Percentiles rank a stretch among this genome's conserved stretches.
phyloP scores from a whole-genome alignment of 2,113 vertebrate species.

The Tinamus guttatus region DNA sequence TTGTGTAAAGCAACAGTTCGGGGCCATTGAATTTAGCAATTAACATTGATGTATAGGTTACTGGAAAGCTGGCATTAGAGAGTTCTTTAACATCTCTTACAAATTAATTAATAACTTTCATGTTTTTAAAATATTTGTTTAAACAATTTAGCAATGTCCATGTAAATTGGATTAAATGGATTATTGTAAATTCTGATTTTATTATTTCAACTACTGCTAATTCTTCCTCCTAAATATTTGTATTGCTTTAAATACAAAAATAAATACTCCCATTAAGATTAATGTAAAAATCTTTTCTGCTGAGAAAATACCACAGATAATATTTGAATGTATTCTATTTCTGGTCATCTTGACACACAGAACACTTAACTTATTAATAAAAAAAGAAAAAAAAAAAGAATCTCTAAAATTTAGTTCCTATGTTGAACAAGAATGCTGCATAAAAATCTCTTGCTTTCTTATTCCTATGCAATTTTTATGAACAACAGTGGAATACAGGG shows the following conservation, averaged over 20 bases:
- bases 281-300: constrained; percentile 16
- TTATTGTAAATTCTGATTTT: neutral
- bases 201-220: neutral
- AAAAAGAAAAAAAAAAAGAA: neutral
- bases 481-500: neutral
- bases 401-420: neutral
- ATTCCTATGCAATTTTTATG: neutral
- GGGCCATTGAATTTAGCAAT: neutral
- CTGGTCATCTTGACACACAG: neutral
- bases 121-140: neutral
- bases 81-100: neutral
- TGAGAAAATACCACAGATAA: constrained; percentile 26
- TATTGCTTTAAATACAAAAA: constrained; percentile 22
- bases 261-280: neutral
- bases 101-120: neutral
- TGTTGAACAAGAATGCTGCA: neutral
- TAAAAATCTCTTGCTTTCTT: neutral
- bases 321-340: neutral
- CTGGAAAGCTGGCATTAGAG: neutral
- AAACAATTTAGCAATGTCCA: neutral
- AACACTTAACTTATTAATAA: neutral
- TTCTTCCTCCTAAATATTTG: neutral
- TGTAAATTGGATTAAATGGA: neutral
- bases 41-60: neutral
- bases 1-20: neutral